These are phyloP conservation scores for Rhagoletis zephyria DNA, from an alignment of 1,140 invertebrate species.

Conservation along the genomic window DNA sequence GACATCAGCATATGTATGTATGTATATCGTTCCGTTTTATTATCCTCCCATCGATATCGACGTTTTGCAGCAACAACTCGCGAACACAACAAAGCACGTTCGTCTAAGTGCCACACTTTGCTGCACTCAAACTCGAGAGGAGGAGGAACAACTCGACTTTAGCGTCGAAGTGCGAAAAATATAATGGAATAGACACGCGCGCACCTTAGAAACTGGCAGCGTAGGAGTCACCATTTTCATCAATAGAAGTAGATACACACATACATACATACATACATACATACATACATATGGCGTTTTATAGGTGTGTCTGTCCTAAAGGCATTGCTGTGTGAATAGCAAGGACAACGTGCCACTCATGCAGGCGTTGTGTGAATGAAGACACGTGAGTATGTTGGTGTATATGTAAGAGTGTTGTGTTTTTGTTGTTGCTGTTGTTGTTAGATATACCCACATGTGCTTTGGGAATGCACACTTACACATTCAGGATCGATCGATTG, in stretches of 20 bases:
- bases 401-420: background rate
- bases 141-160: background rate
- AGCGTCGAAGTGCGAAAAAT: slow-evolving; percentile 6
- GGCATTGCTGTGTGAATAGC: background rate
- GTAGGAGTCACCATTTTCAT: background rate
- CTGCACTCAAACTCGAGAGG: background rate
- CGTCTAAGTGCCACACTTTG: slow-evolving; percentile 3
- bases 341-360: background rate
- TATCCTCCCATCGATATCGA: background rate
- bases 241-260: too few species aligned
- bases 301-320: background rate
- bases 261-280: too few species aligned
- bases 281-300: too few species aligned
- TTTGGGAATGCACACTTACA: background rate
- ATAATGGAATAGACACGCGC: slow-evolving; percentile 13
- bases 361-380: background rate
- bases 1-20: background rate
- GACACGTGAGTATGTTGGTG: background rate
- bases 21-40: background rate
- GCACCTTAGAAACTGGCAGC: background rate
- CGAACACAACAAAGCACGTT: background rate
- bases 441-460: background rate
- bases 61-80: background rate
- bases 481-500: background rate
- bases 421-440: too few species aligned